Evolutionary conservation across 2,113 vertebrate genomes (phyloP).

Genomic region (Melanostigma gelatinosum): DNA sequence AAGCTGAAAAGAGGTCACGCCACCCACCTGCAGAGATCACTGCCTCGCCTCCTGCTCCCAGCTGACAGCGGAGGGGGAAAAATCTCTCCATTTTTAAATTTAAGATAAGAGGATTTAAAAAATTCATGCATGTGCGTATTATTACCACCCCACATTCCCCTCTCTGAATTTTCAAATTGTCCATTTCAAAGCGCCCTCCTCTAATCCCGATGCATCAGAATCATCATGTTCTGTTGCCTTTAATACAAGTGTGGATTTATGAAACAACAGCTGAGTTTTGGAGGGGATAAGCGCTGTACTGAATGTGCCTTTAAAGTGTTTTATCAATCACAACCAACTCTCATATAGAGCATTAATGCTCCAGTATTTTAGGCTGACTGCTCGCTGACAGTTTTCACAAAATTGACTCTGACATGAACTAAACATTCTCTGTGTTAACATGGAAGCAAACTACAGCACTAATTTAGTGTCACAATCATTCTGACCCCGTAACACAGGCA

Average conservation of each 20-base stretch:
- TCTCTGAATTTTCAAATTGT: constrained; percentile 51
- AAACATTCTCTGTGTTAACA: neutral
- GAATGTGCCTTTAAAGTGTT: constrained; percentile 80
- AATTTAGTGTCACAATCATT: constrained; percentile 4
- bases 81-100: constrained; percentile 65
- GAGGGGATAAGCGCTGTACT: constrained; percentile 73
- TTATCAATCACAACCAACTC: constrained; percentile 42
- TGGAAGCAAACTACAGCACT: neutral
- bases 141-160: constrained; percentile 41
- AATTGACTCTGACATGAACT: neutral
- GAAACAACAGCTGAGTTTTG: constrained; percentile 51
- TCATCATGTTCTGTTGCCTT: constrained; percentile 43
- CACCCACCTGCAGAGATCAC: constrained; percentile 59
- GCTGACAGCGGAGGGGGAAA: constrained; percentile 35
- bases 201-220: constrained; percentile 25
- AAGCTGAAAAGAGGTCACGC: constrained; percentile 52
- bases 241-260: constrained; percentile 48
- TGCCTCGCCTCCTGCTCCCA: constrained; percentile 47
- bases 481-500: constrained; percentile 3
- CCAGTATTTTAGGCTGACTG: neutral
- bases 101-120: constrained; percentile 74
- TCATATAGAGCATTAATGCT: constrained; percentile 14
- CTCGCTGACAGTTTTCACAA: neutral
- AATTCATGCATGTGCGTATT: constrained; percentile 63
- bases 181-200: constrained; percentile 53